phyloP scores from a whole-genome alignment of 2,888 invertebrate genomes.

The Ptilodon capucinus region DNA sequence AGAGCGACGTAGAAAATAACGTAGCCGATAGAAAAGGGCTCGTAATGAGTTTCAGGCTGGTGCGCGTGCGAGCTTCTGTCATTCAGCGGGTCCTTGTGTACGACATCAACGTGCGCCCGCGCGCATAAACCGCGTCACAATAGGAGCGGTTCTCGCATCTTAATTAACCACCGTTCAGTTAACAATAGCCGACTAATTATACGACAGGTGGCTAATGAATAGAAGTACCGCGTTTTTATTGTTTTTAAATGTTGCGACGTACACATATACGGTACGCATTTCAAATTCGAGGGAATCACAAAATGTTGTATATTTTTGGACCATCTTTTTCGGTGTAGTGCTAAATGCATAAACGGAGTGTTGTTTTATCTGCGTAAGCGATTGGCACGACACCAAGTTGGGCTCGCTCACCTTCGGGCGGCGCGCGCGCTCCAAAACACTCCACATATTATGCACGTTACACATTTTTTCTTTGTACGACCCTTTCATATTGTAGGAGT shows the following conservation, averaged over 20 bases:
- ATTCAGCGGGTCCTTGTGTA: slow-evolving; percentile 48
- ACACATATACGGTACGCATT: not conserved
- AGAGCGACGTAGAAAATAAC: slow-evolving; percentile 17
- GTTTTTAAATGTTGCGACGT: slow-evolving; percentile 16
- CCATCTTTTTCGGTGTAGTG: slow-evolving; percentile 15
- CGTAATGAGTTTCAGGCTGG: slow-evolving; percentile 14
- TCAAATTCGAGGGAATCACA: slow-evolving; percentile 6
- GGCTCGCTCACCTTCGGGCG: slow-evolving; percentile 67
- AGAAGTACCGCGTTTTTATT: slow-evolving; percentile 28
- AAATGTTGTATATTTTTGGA: slow-evolving; percentile 9
- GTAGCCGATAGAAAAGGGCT: slow-evolving; percentile 18
- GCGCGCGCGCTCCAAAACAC: slow-evolving; percentile 37
- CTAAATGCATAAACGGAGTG: slow-evolving; percentile 33
- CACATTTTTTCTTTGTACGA: slow-evolving; percentile 20
- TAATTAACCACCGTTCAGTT: slow-evolving; percentile 54
- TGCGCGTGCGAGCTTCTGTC: slow-evolving; percentile 22
- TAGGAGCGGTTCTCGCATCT: slow-evolving; percentile 62
- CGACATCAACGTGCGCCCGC: slow-evolving; percentile 70
- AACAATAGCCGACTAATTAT: slow-evolving; percentile 69
- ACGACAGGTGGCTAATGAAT: slow-evolving; percentile 54
- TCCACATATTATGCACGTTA: slow-evolving; percentile 27
- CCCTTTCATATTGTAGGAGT: slow-evolving; percentile 20
- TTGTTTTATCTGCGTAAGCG: slow-evolving; percentile 48
- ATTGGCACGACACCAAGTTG: slow-evolving; percentile 68
- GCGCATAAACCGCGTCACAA: slow-evolving; percentile 51